Evolutionary conservation across 2,888 invertebrate species (phyloP), one percentile per base, ranked within the genome.

Genomic region (Acanthopleura granulata): DNA sequence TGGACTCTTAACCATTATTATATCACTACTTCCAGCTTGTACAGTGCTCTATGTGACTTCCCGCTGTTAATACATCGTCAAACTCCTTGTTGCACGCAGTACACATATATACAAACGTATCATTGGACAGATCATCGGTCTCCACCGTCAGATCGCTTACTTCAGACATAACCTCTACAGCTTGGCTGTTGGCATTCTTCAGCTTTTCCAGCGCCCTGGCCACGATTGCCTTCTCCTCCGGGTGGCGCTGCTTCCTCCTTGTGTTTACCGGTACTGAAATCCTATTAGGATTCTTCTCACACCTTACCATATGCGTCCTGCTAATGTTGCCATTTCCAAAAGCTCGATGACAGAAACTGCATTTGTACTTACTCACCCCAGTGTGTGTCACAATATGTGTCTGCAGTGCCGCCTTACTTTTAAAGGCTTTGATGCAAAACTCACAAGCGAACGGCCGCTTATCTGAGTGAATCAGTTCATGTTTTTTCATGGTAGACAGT

Each of bases 21-120:
- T 9, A 40, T 40, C 3, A 40, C 40, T 40, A 40, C 40, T 40
- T 40, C 40, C 40, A 40, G 40, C 40, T 40, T 40, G 40, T 40
- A 57, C 57, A 57, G 4, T 57, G 57, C 18, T 57, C 22, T 22
- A 85, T 79, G 74, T 85, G 85, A 14, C 73, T 57, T 74, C 83
- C 82, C 12, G 84, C 85, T 49, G 79, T 77, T 29, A 72, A 71
- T n/a, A 79, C 80, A 22, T 78, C 73, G n/a, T 51, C 50, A 73
- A 85, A 85, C 15, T 77, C 77, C 9, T 80, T 76, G 30, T 78
- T 79, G 73, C 85, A 85, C 72, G 83, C 85, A 76, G 84, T 85
- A 72, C 85, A 85, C 50, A 82, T 79, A 74, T 78, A 85, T 12
- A 84, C 76, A 30, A 81, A 81, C 12, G 78, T 27, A n/a, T 71